These are phyloP conservation scores for Orientallactaga sibirica DNA, from an alignment of 2,797 vertebrate species.

Conservation along the genomic window DNA sequence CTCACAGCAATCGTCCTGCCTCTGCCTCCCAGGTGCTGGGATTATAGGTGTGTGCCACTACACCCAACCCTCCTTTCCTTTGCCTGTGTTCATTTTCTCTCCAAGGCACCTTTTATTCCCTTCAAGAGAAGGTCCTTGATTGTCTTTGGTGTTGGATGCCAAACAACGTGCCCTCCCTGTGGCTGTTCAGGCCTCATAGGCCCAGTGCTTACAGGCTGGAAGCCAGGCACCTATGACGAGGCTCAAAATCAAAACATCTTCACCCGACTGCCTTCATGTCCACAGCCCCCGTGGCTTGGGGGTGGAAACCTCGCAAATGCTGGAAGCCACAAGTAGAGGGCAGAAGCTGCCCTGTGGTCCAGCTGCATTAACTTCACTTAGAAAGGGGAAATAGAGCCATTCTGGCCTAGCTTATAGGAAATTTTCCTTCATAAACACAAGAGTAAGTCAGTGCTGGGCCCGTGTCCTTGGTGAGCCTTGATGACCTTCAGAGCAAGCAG, in stretches of 20 bases:
- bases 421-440: neutral
- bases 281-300: neutral
- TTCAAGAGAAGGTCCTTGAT: neutral
- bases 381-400: neutral
- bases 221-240: neutral
- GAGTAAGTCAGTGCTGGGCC: neutral
- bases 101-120: neutral
- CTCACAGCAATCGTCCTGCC: neutral
- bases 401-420: neutral
- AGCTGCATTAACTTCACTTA: neutral
- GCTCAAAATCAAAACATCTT: rapidly evolving
- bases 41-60: too few species aligned
- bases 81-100: neutral
- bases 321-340: neutral
- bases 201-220: too few species aligned
- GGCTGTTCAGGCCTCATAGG: rapidly evolving
- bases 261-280: neutral
- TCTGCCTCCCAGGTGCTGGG: neutral
- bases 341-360: neutral
- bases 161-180: too few species aligned
- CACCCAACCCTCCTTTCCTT: neutral
- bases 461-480: rapidly evolving
- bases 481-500: neutral
- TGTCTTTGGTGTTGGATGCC: neutral
- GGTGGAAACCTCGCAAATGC: neutral